phyloP scores from a whole-genome alignment of 2,888 invertebrate genomes.

The Thelaira solivaga region DNA sequence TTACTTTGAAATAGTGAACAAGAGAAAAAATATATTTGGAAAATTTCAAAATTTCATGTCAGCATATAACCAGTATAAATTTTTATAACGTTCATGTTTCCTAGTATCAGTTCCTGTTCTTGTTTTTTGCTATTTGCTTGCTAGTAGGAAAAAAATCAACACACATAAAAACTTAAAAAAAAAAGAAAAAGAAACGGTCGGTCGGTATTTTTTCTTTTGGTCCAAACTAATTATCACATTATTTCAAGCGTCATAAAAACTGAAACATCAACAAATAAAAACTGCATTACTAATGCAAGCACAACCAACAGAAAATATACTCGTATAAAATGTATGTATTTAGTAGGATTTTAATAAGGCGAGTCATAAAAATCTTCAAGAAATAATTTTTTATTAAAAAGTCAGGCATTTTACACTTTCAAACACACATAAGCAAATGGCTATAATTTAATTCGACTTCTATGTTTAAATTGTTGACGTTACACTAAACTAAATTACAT shows the following conservation, averaged over 20 bases:
- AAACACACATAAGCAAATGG: not conserved
- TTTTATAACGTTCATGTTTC: not conserved
- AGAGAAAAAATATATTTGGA: not conserved
- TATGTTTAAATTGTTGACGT: constrained; percentile 15
- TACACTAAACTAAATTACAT: not conserved
- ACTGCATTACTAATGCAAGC: constrained; percentile 19
- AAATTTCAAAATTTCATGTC: constrained; percentile 25
- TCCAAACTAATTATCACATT: constrained; percentile 67
- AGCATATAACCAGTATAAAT: constrained; percentile 1
- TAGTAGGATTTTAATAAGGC: constrained; percentile 5
- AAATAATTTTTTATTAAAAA: constrained; percentile 19
- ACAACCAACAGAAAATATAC: constrained; percentile 12
- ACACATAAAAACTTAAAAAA: not conserved
- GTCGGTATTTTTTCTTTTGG: constrained; percentile 58
- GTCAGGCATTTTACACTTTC: not conserved
- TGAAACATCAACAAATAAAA: constrained; percentile 63
- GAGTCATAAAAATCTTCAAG: constrained; percentile 43
- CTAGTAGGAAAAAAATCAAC: not conserved
- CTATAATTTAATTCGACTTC: not conserved
- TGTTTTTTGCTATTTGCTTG: not conserved
- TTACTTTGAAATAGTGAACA: no score
- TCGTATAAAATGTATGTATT: no score
- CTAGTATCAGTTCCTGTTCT: constrained; percentile 6
- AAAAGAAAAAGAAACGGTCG: no score
- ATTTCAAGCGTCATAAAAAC: constrained; percentile 66